Evolutionary conservation across 30 jellyfish, hydroid and myxozoan genomes (phyloP).

Genomic region (Hydractinia echinata): DNA sequence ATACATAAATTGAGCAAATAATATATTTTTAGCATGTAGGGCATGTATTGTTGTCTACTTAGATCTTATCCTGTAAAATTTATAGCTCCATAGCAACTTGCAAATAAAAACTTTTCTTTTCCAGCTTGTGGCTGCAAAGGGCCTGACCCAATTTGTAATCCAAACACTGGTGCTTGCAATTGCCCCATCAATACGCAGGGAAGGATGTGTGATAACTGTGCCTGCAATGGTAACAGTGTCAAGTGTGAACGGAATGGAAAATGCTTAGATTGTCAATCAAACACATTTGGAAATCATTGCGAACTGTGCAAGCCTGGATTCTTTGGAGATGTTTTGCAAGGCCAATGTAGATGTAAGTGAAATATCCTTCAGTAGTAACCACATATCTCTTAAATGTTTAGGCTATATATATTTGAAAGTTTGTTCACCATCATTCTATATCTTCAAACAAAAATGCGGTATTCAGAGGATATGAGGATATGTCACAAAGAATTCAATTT

Average conservation of each 20-base stretch:
- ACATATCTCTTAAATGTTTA: no score
- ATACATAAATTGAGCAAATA: no score
- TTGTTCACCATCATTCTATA: no score
- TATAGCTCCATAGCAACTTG: no score
- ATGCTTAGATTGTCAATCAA: conserved; percentile 59
- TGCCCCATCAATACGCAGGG: conserved; percentile 86
- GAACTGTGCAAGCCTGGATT: conserved; percentile 59
- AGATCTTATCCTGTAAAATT: no score
- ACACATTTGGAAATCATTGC: conserved; percentile 65
- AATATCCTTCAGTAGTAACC: not conserved
- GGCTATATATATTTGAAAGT: no score
- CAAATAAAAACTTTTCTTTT: not conserved
- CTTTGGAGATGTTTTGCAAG: conserved; percentile 57
- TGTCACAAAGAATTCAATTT: no score
- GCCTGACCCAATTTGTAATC: conserved; percentile 59
- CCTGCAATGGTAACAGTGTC: conserved; percentile 72
- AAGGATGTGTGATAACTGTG: conserved; percentile 66
- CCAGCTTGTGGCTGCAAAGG: conserved; percentile 89
- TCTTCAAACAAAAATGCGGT: no score
- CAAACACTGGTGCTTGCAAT: conserved; percentile 59
- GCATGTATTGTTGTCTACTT: no score
- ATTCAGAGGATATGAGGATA: no score
- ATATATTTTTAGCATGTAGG: no score
- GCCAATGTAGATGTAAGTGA: conserved; percentile 55
- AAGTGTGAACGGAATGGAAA: conserved; percentile 62